Evolutionary conservation across 2,113 vertebrate species (phyloP).

Genomic region (Odontesthes bonariensis): DNA sequence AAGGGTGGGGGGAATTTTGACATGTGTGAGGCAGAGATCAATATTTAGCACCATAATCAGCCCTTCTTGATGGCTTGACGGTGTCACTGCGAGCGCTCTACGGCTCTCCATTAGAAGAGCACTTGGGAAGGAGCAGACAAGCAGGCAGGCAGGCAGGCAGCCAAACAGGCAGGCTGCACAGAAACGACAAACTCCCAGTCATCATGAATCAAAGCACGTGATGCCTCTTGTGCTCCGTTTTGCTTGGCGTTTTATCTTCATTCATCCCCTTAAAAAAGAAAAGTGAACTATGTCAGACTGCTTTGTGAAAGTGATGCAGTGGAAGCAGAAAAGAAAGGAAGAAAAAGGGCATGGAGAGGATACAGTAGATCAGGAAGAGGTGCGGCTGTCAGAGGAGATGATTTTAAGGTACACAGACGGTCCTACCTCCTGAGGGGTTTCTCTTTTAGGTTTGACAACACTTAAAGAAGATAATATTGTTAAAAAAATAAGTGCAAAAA

Average conservation of each 20-base stretch:
- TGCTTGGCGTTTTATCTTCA: slow-evolving; percentile 93
- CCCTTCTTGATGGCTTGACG: slow-evolving; percentile 95
- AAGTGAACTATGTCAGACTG: slow-evolving; percentile 83
- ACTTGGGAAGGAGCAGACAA: slow-evolving; percentile 32
- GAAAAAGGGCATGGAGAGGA: slow-evolving; percentile 61
- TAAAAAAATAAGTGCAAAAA: neutral
- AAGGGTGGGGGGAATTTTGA: slow-evolving; percentile 98
- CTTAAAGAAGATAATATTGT: too few species aligned
- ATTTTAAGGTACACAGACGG: slow-evolving; percentile 65
- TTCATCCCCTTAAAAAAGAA: slow-evolving; percentile 91
- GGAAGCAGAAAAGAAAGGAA: slow-evolving; percentile 63
- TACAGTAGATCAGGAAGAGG: slow-evolving; percentile 66
- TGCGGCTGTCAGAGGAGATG: slow-evolving; percentile 68
- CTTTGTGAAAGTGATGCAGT: slow-evolving; percentile 57
- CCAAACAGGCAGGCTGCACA: slow-evolving; percentile 61
- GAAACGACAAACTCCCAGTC: slow-evolving; percentile 62
- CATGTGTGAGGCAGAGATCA: slow-evolving; percentile 98
- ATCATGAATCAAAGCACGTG: slow-evolving; percentile 93
- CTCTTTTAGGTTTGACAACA: slow-evolving; percentile 26
- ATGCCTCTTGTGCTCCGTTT: slow-evolving; percentile 88
- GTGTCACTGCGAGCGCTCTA: slow-evolving; percentile 85
- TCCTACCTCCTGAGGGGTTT: slow-evolving; percentile 21
- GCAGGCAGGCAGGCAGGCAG: slow-evolving; percentile 34
- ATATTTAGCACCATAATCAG: slow-evolving; percentile 99
- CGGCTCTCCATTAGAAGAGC: slow-evolving; percentile 69